A percentile compares a stretch with the other conserved stretches of the same genome.
These are phyloP conservation scores for Ranitomeya variabilis DNA, from an alignment of 2,113 vertebrate species.

Conservation along the genomic window DNA sequence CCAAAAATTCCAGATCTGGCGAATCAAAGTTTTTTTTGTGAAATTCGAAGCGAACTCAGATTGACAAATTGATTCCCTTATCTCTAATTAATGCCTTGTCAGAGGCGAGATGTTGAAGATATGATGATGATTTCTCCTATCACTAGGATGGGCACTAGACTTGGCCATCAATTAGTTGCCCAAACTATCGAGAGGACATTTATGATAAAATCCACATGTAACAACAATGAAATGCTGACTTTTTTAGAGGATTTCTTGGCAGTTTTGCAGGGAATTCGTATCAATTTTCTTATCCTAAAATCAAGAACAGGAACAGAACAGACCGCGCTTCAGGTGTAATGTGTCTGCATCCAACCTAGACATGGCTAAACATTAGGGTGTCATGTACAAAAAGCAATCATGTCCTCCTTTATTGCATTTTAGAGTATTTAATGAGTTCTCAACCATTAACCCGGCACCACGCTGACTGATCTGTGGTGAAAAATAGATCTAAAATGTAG, in stretches of 20 bases:
- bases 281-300: background rate
- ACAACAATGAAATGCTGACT: too few species aligned
- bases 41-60: too few species aligned
- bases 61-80: too few species aligned
- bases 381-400: background rate
- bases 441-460: background rate
- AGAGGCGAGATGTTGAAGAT: background rate
- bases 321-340: background rate
- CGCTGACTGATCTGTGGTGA: conserved; percentile 7
- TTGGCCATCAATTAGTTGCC: too few species aligned
- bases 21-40: too few species aligned
- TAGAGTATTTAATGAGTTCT: background rate
- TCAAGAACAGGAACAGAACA: background rate
- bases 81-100: background rate
- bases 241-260: background rate
- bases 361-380: background rate
- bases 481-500: background rate
- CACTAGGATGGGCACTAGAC: background rate
- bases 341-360: background rate
- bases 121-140: background rate
- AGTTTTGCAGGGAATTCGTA: background rate
- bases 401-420: background rate
- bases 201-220: too few species aligned
- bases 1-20: too few species aligned
- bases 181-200: too few species aligned